These are phyloP conservation scores for Tricholaema leucomelas DNA, from an alignment of 2,113 vertebrate species.

Conservation along the genomic window DNA sequence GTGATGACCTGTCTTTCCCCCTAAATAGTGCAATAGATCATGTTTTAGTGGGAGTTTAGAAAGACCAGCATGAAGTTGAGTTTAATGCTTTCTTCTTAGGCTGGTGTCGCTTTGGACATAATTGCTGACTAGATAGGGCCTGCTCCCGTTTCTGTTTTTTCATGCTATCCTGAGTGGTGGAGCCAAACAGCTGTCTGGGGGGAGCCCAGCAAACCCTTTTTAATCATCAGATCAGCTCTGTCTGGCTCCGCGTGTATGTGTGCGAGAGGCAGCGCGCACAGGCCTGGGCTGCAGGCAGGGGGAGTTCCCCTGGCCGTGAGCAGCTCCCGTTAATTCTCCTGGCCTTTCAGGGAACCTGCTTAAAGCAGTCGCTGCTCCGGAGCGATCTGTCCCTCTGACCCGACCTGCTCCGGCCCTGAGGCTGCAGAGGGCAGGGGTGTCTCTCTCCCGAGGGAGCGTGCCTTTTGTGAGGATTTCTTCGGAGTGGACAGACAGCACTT, in stretches of 20 bases:
- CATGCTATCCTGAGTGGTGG: background rate
- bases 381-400: slow-evolving; percentile 24
- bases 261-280: background rate
- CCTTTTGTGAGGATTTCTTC: background rate
- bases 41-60: background rate
- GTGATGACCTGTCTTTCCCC: background rate
- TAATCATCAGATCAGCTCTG: background rate
- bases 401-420: background rate
- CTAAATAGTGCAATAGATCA: background rate
- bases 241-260: background rate
- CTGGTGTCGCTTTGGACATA: background rate
- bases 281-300: slow-evolving; percentile 64
- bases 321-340: slow-evolving; percentile 47
- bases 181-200: background rate
- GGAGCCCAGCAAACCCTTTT: background rate
- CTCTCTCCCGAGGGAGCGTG: background rate
- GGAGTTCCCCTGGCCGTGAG: slow-evolving; percentile 59
- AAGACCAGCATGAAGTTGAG: background rate
- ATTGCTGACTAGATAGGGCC: background rate
- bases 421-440: background rate
- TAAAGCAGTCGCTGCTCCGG: background rate
- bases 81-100: slow-evolving; percentile 7
- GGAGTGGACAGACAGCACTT: background rate
- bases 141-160: background rate
- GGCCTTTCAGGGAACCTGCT: slow-evolving; percentile 32